These are phyloP conservation scores for Bergia puertoricense DNA, from an alignment of 92 coral and sea anemone species.

Conservation along the genomic window DNA sequence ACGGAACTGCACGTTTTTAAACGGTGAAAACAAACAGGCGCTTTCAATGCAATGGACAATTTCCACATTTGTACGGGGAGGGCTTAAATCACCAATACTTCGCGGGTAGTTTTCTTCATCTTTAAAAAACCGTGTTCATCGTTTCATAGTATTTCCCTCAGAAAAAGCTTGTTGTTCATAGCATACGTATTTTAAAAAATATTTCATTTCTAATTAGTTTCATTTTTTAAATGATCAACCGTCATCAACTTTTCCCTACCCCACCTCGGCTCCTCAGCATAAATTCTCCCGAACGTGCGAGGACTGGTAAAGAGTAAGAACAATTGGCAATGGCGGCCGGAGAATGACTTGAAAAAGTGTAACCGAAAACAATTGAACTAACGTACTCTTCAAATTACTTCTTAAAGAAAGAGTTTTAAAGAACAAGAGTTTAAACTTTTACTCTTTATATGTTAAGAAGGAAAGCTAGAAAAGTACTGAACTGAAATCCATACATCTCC, in stretches of 20 bases:
- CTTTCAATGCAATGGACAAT: not conserved
- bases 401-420: not conserved
- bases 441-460: not conserved
- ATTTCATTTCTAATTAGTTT: too few relatives aligned
- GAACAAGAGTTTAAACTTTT: too few relatives aligned
- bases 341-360: not conserved
- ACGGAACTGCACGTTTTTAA: not conserved
- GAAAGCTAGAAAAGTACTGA: not conserved
- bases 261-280: not conserved
- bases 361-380: too few relatives aligned
- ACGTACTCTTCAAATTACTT: too few relatives aligned
- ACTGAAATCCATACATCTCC: not conserved
- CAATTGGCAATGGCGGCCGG: not conserved
- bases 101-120: not conserved
- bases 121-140: too few relatives aligned
- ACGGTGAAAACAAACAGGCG: slow-evolving; percentile 25
- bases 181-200: too few relatives aligned
- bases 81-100: not conserved
- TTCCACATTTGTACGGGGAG: not conserved
- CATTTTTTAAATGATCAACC: not conserved
- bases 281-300: not conserved
- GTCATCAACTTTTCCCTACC: not conserved
- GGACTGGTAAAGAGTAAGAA: slow-evolving; percentile 10
- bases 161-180: too few relatives aligned
- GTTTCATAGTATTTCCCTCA: not conserved